phyloP scores from a whole-genome alignment of 2,113 vertebrate species.

The Reinhardtius hippoglossoides region DNA sequence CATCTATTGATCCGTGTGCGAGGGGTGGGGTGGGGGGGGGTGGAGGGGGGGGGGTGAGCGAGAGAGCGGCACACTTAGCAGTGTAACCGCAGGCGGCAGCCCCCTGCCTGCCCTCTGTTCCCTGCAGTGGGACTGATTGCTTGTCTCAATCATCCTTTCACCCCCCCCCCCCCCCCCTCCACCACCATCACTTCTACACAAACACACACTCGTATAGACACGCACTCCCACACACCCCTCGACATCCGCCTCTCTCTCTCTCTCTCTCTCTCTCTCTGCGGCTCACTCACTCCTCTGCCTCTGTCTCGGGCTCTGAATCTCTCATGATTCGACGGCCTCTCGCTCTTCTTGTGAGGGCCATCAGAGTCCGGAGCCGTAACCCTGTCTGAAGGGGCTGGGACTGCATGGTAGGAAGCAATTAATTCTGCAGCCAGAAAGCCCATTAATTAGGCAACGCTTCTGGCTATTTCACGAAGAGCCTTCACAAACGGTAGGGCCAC shows the following conservation, averaged over 20 bases:
- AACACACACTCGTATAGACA: slow-evolving; percentile 16
- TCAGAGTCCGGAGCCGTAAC: slow-evolving; percentile 61
- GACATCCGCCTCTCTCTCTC: background rate
- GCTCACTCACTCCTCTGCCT: slow-evolving; percentile 33
- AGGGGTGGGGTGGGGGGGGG: background rate
- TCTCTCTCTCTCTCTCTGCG: slow-evolving; percentile 23
- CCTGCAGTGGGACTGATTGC: slow-evolving; percentile 77
- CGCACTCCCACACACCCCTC: slow-evolving; percentile 32
- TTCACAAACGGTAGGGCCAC: slow-evolving; percentile 61
- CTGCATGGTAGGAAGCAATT: slow-evolving; percentile 67
- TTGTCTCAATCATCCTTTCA: slow-evolving; percentile 78
- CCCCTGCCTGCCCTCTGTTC: slow-evolving; percentile 68
- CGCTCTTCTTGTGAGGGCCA: slow-evolving; percentile 68
- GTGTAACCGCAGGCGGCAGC: slow-evolving; percentile 67
- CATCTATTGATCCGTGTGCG: slow-evolving; percentile 62
- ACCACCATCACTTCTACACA: background rate
- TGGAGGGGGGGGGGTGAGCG: background rate
- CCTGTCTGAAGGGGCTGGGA: slow-evolving; percentile 55
- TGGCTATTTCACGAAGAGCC: slow-evolving; percentile 67
- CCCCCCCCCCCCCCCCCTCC: background rate
- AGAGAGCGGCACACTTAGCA: slow-evolving; percentile 60
- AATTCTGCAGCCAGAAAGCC: slow-evolving; percentile 67
- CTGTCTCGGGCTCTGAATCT: slow-evolving; percentile 46
- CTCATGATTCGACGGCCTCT: slow-evolving; percentile 57
- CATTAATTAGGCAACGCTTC: slow-evolving; percentile 76